Evolutionary conservation across 2,797 vertebrate species (phyloP).

Genomic region (Dendrocincla tyrannina): DNA sequence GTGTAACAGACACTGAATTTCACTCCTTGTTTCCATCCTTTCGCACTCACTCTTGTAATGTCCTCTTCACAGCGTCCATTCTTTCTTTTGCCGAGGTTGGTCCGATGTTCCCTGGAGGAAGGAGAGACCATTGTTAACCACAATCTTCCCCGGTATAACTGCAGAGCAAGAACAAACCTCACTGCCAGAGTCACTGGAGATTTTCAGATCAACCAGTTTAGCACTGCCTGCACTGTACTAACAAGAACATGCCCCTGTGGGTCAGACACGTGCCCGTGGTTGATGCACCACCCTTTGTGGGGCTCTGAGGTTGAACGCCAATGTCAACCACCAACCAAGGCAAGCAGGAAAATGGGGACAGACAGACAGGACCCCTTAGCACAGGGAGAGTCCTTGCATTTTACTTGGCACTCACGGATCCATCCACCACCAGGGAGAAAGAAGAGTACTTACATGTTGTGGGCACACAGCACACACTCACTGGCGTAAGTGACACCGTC

Average conservation of each 20-base stretch:
- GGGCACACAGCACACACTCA: conserved; percentile 29
- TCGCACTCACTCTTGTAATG: conserved; percentile 37
- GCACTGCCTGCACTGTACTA: neutral
- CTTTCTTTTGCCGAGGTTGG: conserved; percentile 42
- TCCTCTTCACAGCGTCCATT: conserved; percentile 42
- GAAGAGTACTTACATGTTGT: conserved; percentile 14
- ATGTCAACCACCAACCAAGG: neutral
- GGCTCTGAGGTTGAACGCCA: accelerated
- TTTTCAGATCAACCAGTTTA: neutral
- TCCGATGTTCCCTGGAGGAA: neutral
- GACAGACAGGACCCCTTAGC: neutral
- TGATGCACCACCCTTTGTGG: neutral
- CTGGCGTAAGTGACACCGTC: conserved; percentile 36
- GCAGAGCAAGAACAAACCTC: neutral
- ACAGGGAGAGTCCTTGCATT: neutral
- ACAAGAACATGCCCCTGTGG: neutral
- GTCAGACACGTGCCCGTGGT: accelerated
- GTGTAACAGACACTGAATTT: neutral
- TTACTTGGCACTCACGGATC: neutral
- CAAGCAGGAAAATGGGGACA: accelerated
- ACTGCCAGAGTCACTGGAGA: accelerated
- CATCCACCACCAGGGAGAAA: neutral
- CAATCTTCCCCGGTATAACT: neutral
- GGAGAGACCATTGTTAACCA: neutral
- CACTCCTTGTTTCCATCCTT: neutral